Evolutionary conservation across 2,797 vertebrate species (phyloP), one percentile per base, ranked within the genome.

Genomic region (Diplodus puntazzo): DNA sequence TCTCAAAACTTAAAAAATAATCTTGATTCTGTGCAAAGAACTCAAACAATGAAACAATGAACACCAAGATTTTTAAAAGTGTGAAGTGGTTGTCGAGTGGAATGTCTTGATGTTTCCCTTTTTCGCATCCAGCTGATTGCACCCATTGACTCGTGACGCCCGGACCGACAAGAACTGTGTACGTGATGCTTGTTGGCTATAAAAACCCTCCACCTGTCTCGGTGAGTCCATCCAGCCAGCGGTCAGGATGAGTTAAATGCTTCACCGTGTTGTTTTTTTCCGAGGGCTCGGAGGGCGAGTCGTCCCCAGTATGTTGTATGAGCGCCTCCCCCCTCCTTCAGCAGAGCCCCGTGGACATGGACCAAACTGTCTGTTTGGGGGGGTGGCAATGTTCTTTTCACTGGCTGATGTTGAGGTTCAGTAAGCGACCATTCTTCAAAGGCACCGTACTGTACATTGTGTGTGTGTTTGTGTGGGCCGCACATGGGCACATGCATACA

Each of bases 381-480:
- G 45, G 69, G 68, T 72, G 88, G 80, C 30, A 45, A 74, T 73
- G 87, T 86, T 34, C 30, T 90, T 82, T 88, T 88, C 80, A 85
- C 81, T 80, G 87, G 91, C 81, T 80, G 87, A 85, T 89, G 88
- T 84, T 84, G 87, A 91, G 87, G 88, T 90, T 92, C 78, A 84
- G 84, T 81, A 83, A 92, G 88, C 86, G 79, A 92, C 90, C 86
- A 79, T 88, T 89, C 81, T 91, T 87, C 85, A 92, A 96, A 95
- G 95, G 95, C 95, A 96, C 95, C 92, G 49, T 92, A 91, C 95
- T 94, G 88, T 94, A 92, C 92, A 92, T 92, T 91, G 85, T 34
- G 34, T 34, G 30, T 74, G 79, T 77, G 62, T 82, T 20, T 87
- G 72, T 87, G 87, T 90, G 80, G 80, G 89, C 82, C 72, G 48